A percentile compares a stretch with the other conserved stretches of the same genome.
phyloP scores from a whole-genome alignment of 2,888 invertebrate species.

The Sesia bembeciformis region DNA sequence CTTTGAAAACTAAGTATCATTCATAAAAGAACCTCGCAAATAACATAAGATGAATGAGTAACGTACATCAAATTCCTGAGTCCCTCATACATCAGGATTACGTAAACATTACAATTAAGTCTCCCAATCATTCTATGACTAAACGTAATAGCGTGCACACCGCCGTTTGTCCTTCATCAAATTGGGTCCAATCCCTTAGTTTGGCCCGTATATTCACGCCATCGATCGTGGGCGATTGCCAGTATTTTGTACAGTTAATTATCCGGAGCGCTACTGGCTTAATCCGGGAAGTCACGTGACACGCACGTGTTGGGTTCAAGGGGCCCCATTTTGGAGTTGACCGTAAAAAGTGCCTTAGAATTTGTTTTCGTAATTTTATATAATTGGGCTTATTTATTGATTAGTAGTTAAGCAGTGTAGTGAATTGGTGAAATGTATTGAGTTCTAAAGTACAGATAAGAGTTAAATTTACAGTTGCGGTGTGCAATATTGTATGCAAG shows the following conservation, averaged over 20 bases:
- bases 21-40: no score
- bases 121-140: background rate
- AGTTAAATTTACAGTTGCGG: no score
- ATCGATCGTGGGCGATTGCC: conserved; percentile 47
- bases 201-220: conserved; percentile 21
- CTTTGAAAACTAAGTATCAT: no score
- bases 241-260: conserved; percentile 70
- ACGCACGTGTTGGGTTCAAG: conserved; percentile 51
- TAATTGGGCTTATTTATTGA: no score
- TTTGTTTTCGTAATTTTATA: background rate
- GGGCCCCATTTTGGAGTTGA: conserved; percentile 33
- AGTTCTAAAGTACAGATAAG: no score
- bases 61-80: no score
- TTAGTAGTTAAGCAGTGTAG: no score
- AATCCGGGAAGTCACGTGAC: conserved; percentile 69
- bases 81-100: background rate
- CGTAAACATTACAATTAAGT: background rate
- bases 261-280: conserved; percentile 54
- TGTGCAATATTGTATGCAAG: no score
- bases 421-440: no score
- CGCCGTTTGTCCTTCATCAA: conserved; percentile 22
- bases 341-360: background rate
- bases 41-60: conserved; percentile 2
- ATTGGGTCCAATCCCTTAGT: conserved; percentile 17
- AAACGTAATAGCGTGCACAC: conserved; percentile 14